These are phyloP conservation scores for Tachyglossus aculeatus DNA, from an alignment of 2,797 vertebrate genomes.

Conservation along the genomic window DNA sequence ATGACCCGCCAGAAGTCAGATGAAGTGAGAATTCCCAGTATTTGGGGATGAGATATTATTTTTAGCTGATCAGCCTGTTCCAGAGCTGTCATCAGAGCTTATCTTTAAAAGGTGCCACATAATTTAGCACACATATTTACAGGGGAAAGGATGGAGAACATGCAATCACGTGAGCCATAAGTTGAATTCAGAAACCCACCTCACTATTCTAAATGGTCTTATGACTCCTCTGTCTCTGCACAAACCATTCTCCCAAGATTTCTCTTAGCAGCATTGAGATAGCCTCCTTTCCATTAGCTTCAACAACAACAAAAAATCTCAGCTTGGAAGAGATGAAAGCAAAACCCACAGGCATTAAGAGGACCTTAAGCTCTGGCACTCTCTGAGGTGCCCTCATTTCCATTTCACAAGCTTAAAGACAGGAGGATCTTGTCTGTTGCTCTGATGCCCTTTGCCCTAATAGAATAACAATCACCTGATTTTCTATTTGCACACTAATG, in stretches of 20 bases:
- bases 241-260: not conserved
- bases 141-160: not conserved
- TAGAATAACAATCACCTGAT: not conserved
- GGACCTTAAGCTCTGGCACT: not conserved
- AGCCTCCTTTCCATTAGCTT: not conserved
- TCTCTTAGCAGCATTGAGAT: not conserved
- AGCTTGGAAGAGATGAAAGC: not conserved
- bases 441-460: too few relatives aligned
- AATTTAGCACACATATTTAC: not conserved
- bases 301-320: not conserved
- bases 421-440: too few relatives aligned
- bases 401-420: too few relatives aligned
- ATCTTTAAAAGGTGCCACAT: not conserved
- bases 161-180: not conserved
- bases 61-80: not conserved
- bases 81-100: not conserved
- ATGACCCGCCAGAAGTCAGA: not conserved
- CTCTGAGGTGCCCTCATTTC: too few relatives aligned
- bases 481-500: not conserved
- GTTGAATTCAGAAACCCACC: not conserved
- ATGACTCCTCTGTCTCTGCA: too few relatives aligned
- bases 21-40: not conserved
- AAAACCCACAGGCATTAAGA: not conserved
- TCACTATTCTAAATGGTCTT: not conserved
- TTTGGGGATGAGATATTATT: not conserved